These are phyloP conservation scores for Sympetrum striolatum DNA, from an alignment of 2,888 invertebrate genomes.

Conservation along the genomic window DNA sequence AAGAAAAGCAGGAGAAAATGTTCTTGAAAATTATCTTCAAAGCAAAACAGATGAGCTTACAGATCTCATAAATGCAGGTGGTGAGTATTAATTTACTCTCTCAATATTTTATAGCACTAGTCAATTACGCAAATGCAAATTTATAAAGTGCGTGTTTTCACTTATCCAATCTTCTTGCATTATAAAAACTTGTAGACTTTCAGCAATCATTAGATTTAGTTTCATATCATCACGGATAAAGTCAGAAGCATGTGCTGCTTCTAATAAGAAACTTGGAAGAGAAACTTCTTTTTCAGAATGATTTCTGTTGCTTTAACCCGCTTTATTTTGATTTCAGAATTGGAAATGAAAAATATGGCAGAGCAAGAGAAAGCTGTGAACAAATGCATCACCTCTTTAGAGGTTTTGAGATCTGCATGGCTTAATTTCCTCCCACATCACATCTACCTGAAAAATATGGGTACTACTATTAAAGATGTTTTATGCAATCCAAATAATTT, in stretches of 20 bases:
- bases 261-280: background rate
- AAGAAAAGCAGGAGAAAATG: background rate
- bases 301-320: background rate
- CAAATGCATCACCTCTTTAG: background rate
- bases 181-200: background rate
- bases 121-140: background rate
- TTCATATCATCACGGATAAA: background rate
- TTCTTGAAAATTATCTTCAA: background rate
- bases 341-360: background rate
- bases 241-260: background rate
- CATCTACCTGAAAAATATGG: constrained; percentile 1
- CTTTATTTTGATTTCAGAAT: background rate
- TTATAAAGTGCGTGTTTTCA: background rate
- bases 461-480: background rate
- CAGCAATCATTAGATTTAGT: background rate
- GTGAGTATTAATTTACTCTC: background rate
- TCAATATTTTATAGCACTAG: background rate
- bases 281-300: background rate
- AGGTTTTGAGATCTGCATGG: background rate
- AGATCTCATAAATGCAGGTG: background rate
- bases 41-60: background rate
- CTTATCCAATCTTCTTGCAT: background rate
- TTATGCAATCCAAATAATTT: too few relatives aligned
- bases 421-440: background rate
- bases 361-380: constrained; percentile 20